Base-by-base conservation (phyloP, 37 sponge, comb jelly and placozoan species). In the Oscarella lobularis region DNA sequence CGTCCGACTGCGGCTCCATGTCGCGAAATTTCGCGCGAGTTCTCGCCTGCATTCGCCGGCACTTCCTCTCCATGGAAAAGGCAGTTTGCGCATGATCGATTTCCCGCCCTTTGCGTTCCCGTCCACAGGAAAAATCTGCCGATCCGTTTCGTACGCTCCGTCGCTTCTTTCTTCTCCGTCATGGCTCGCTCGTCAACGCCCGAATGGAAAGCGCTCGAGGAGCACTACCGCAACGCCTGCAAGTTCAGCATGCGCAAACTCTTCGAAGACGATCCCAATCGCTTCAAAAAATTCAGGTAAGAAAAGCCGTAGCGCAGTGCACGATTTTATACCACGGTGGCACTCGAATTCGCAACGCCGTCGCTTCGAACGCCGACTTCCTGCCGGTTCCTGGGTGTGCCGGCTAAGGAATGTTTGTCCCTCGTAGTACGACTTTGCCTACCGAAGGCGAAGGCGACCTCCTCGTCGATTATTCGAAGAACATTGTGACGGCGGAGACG, bases 401-500 rank as follows among this genome's bases (percentile, higher is more conserved):
- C n/a, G n/a, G n/a, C n/a, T n/a, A n/a, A n/a, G n/a, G n/a, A n/a
- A n/a, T n/a, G n/a, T 74, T 2, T 29, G 9, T 37, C 5, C 36
- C 31, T 2, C 37, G 3, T 66, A 40, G 29, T 70, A 87, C 84
- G 40, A 54, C 40, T 3, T 72, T 69, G 0, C 60, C 79, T 29
- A 34, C 36, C 3, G 77, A 77, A 39, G 79, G 79, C 0, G 88
- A 94, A 39, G 96, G 96, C 31, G 80, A 87, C 0, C 76, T 94
- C 31, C 79, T 98, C 3, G 65, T 98, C 33, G 99, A 98, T 48
- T 98, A 85, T 66, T 94, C 95, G 31, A 98, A 98, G 87, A 94
- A 98, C 77, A 80, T 84, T 33, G 78, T 98, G 72, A 86, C 73
- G 35, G 75, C 84, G 41, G 83, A 93, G 40, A 91, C 95, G n/a